Conservation (phyloP, 2,888 invertebrate genomes). For the Tiphia femorata region DNA sequence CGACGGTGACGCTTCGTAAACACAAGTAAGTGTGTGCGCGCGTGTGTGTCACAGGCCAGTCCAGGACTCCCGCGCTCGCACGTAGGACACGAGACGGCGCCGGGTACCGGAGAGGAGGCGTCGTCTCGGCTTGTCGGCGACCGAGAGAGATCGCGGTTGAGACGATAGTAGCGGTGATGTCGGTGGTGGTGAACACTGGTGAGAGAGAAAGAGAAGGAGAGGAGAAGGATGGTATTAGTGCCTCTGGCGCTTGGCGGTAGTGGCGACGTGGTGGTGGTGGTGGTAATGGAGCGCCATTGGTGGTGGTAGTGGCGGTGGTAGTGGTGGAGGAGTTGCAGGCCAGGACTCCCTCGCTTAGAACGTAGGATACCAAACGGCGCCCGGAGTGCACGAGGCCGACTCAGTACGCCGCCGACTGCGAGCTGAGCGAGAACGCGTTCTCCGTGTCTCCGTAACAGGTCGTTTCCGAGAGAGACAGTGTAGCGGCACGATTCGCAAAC, state of each 20-base stretch:
- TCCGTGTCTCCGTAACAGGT: neutral
- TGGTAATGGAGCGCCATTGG: conserved; percentile 3
- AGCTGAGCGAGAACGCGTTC: conserved; percentile 19
- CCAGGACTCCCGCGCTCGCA: too few relatives aligned
- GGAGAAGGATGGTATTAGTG: too few relatives aligned
- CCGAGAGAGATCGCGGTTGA: neutral
- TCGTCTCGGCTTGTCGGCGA: conserved; percentile 3
- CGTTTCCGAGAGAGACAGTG: neutral
- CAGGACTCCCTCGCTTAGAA: conserved; percentile 47
- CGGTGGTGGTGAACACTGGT: conserved; percentile 10
- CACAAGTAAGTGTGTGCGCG: too few relatives aligned
- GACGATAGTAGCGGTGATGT: neutral
- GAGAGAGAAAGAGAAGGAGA: neutral
- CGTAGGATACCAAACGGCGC: conserved; percentile 34
- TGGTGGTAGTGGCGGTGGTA: conserved; percentile 2
- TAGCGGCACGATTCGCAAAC: neutral
- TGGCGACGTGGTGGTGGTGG: conserved; percentile 8
- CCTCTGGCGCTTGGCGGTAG: too few relatives aligned
- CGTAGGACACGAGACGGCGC: too few relatives aligned
- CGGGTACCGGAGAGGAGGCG: conserved; percentile 3
- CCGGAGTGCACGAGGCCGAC: conserved; percentile 44
- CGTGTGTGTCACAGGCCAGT: too few relatives aligned
- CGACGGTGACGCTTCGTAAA: too few relatives aligned
- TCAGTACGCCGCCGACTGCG: conserved; percentile 57
- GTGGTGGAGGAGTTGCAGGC: conserved; percentile 20